A percentile compares a stretch with the other conserved stretches of the same genome.
Evolutionary conservation across 2,888 invertebrate species (phyloP).

Genomic region (Caenorhabditis auriculariae): DNA sequence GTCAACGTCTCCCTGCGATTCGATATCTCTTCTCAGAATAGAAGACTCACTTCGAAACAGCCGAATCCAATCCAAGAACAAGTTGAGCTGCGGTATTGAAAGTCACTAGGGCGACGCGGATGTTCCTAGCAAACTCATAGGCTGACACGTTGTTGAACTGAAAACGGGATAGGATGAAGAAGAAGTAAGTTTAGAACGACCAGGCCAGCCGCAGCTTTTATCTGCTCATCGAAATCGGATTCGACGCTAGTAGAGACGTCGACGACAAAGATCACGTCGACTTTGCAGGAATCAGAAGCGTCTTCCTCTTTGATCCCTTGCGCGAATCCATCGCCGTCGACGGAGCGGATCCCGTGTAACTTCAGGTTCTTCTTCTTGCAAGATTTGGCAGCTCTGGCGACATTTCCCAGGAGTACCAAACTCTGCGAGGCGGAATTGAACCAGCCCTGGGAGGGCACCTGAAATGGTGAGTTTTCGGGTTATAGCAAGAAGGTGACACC

Average conservation of each 20-base stretch:
- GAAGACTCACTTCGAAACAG: background rate
- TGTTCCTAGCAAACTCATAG: constrained; percentile 32
- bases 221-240: constrained; percentile 45
- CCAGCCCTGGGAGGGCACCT: too few species aligned
- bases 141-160: constrained; percentile 44
- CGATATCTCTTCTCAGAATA: background rate
- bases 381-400: too few species aligned
- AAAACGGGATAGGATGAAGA: background rate
- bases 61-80: constrained; percentile 1
- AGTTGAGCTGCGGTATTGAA: constrained; percentile 38
- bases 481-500: too few species aligned
- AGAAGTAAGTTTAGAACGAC: constrained; percentile 14
- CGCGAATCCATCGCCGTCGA: background rate
- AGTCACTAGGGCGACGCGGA: constrained; percentile 43
- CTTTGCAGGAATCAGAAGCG: constrained; percentile 20
- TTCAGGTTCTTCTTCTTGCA: background rate
- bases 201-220: constrained; percentile 47
- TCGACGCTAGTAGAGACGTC: constrained; percentile 55
- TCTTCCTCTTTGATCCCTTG: background rate
- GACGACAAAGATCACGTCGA: constrained; percentile 53
- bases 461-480: too few species aligned
- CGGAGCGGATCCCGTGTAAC: background rate
- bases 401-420: too few species aligned
- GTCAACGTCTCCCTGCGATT: constrained; percentile 5
- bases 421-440: too few species aligned